Evolutionary conservation across 2,888 invertebrate genomes (phyloP), one percentile per base, ranked within the genome.

Genomic region (Aquatica leii): DNA sequence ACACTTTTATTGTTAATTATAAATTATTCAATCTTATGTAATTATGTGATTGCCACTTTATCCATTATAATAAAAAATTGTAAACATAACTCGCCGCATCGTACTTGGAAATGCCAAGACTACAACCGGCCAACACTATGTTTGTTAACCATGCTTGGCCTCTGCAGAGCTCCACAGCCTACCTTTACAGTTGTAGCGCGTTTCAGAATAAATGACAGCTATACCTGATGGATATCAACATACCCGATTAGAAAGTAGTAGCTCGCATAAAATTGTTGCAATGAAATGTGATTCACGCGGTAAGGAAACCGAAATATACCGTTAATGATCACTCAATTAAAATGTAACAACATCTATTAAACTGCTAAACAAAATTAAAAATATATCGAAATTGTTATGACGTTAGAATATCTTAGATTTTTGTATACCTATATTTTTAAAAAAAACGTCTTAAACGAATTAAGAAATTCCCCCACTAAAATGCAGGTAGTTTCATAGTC

Each of bases 111-210:
- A 68, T 68, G 62, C 52, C 66, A 52, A 48, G 52, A 66, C 62
- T 62, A 69, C 67, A 69, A 68, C 68, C 72, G 73, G 72, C 72
- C 72, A 72, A 71, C 73, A 70, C 71, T 73, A 72, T 59, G 57
- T n/a, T n/a, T n/a, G n/a, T 56, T 65, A 65, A 59, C 61, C 68
- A 59, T 59, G 62, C 61, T 66, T 63, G 58, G 66, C 64, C 62
- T 61, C 59, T 58, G 52, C 58, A 53, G 43, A 56, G 41, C 61
- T 60, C 63, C 55, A 69, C 71, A 65, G 69, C 69, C 71, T 70
- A 69, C 72, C 72, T 73, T 73, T 69, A 65, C 67, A 67, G 68
- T 69, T 66, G 57, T 65, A 65, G 64, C 69, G 67, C 69, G 67
- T 31, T 60, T 55, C 34, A 43, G 34, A 11, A 11, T 50, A 63